Percentiles rank a stretch among this genome's conserved stretches.
Conservation (phyloP, 2,797 vertebrate species). For the Acipenser ruthenus region DNA sequence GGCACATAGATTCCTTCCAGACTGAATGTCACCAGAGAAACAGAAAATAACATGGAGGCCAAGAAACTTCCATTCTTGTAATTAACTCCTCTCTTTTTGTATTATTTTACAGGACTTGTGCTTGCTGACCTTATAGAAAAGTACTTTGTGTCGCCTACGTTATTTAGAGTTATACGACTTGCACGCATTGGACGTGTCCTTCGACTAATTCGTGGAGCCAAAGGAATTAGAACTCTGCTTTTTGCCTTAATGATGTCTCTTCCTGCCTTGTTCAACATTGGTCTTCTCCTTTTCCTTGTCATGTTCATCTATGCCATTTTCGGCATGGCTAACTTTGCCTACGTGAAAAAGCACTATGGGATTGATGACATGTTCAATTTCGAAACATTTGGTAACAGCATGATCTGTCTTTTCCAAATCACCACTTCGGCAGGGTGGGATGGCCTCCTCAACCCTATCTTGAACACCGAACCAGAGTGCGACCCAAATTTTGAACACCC, state of each 20-base stretch:
- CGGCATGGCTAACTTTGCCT: constrained; percentile 95
- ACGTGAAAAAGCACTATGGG: constrained; percentile 80
- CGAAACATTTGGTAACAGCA: constrained; percentile 95
- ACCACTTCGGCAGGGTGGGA: constrained; percentile 96
- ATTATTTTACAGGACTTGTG: constrained; percentile 69
- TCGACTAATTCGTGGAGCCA: constrained; percentile 86
- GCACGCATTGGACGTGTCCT: constrained; percentile 90
- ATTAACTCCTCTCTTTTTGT: constrained; percentile 4
- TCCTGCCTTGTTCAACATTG: constrained; percentile 92
- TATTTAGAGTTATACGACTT: constrained; percentile 92
- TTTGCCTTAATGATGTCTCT: constrained; percentile 98
- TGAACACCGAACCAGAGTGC: constrained; percentile 85
- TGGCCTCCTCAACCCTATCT: constrained; percentile 83
- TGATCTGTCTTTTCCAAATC: constrained; percentile 97
- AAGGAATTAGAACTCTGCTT: constrained; percentile 90
- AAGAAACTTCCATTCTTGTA: constrained; percentile 3
- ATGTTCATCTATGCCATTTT: constrained; percentile 99
- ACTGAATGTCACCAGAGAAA: constrained; percentile 9
- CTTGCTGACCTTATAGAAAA: constrained; percentile 96
- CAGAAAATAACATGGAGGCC: constrained; percentile 22
- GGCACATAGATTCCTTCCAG: too few relatives aligned
- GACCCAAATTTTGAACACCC: constrained; percentile 72
- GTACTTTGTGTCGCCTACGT: constrained; percentile 92
- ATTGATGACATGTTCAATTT: constrained; percentile 99
- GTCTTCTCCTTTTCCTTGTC: constrained; percentile 88